Base-by-base conservation (phyloP, 2,888 invertebrate genomes). In the Drosophila dives region DNA sequence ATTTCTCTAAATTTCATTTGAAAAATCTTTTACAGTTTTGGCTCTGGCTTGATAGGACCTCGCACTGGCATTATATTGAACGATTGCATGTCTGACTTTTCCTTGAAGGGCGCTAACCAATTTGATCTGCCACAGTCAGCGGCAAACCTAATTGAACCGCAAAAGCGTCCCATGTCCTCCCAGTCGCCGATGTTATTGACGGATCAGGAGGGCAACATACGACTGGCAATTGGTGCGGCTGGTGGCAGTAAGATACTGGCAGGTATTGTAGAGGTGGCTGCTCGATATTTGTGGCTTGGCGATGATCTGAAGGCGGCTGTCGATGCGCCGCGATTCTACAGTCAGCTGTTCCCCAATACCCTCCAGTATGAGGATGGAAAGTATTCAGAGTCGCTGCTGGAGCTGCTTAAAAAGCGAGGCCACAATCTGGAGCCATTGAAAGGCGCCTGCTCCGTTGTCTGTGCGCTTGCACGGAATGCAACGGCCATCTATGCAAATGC, bases 51-150 rank as follows among this genome's bases (percentile, higher is more conserved):
- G 75, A 94, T 96, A 2, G 98, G 98, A 0, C 93, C 93, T 26
- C 95, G 95, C 62, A 97, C 98, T 0, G 99, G 99, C 1, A 97
- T 99, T 49, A 94, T 99, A 32, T 95, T 98, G 92, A 99, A 99
- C 93, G 96, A 98, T 91, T 97, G 97, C 77, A 99, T 99, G 98
- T 98, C 98, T 89, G 99, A 99, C 91, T 99, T 99, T 92, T 97
- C 98, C 0, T 95, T 96, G 0, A 96, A 97, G 0, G 95, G 45
- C 45, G 4, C 95, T 36, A 97, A 95, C 76, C 92, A 94, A 0
- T 97, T 96, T 86, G 95, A 95, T 0, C 89, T 98, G 61, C 97
- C 96, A 0, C 96, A 97, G 0, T 96, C 97, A 0, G 95, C 95
- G 2, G 95, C 96, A 10, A 99, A 99, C 93, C 96, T 95, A 90